Percentiles rank a stretch among this genome's conserved stretches.
Conservation (phyloP, 2,888 invertebrate genomes). For the Meiosimyza platycephala region DNA sequence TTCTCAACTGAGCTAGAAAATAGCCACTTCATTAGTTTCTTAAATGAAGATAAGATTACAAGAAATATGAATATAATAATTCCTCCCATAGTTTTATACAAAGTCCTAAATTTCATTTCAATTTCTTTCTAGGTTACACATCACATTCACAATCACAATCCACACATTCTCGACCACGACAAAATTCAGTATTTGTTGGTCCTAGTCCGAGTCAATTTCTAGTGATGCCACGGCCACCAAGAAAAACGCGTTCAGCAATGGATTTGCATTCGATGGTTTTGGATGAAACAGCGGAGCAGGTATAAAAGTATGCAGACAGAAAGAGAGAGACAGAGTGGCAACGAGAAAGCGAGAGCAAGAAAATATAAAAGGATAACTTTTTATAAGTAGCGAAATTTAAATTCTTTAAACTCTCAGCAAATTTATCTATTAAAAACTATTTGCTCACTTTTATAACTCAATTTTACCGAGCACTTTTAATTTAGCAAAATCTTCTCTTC, state of each 20-base stretch:
- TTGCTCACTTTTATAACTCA: neutral
- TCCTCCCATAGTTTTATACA: neutral
- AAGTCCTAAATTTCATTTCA: neutral
- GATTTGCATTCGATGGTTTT: constrained; percentile 82
- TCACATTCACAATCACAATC: constrained; percentile 45
- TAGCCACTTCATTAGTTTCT: too few species aligned
- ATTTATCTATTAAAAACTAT: neutral
- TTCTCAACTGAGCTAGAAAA: too few species aligned
- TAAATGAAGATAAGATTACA: too few species aligned
- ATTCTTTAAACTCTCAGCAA: neutral
- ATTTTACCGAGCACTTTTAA: neutral
- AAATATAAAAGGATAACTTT: neutral
- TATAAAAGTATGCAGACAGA: constrained; percentile 48
- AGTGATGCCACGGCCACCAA: constrained; percentile 74
- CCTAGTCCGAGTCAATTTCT: constrained; percentile 73
- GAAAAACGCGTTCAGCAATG: constrained; percentile 85
- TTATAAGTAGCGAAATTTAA: neutral
- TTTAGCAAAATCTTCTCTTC: neutral
- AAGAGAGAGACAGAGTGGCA: neutral
- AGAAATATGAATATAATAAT: neutral
- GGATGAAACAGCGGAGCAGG: constrained; percentile 65
- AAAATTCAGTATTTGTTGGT: constrained; percentile 90
- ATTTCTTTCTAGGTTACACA: constrained; percentile 68
- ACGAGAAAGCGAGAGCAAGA: neutral
- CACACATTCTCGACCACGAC: constrained; percentile 70